A percentile compares a stretch with the other conserved stretches of the same genome.
Evolutionary conservation across 2,797 vertebrate genomes (phyloP).

Genomic region (Macroramphosus scolopax): DNA sequence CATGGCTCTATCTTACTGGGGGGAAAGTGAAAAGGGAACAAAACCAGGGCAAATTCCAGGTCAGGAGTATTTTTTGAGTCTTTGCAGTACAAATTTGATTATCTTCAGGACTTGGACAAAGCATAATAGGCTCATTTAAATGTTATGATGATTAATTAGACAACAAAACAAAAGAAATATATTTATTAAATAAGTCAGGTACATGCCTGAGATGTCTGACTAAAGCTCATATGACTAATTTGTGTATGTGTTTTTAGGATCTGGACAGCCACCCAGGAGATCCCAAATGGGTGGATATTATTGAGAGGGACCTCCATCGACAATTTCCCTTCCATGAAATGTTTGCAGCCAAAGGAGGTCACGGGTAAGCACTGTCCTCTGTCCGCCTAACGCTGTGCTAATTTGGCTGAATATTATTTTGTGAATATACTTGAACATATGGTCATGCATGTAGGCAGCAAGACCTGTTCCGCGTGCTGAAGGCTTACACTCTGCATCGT

Average conservation of each 20-base stretch:
- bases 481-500: constrained; percentile 91
- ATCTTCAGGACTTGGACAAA: no score
- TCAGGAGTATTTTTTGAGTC: constrained; percentile 60
- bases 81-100: no score
- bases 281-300: constrained; percentile 93
- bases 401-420: constrained; percentile 1
- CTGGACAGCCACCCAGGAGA: constrained; percentile 86
- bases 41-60: constrained; percentile 86
- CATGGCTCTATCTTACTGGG: constrained; percentile 95
- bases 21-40: constrained; percentile 92
- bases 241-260: constrained; percentile 71
- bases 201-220: no score
- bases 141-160: background rate
- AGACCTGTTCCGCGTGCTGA: constrained; percentile 92
- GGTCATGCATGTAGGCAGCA: constrained; percentile 81
- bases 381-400: background rate
- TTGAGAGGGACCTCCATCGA: constrained; percentile 93
- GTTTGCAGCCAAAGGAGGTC: constrained; percentile 93
- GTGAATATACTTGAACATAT: no score
- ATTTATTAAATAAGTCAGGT: no score
- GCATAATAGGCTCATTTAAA: no score
- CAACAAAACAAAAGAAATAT: no score
- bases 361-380: constrained; percentile 77
- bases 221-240: no score
- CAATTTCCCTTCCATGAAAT: constrained; percentile 99